These are phyloP conservation scores for Pelobates fuscus DNA, from an alignment of 2,113 vertebrate genomes.

Conservation along the genomic window DNA sequence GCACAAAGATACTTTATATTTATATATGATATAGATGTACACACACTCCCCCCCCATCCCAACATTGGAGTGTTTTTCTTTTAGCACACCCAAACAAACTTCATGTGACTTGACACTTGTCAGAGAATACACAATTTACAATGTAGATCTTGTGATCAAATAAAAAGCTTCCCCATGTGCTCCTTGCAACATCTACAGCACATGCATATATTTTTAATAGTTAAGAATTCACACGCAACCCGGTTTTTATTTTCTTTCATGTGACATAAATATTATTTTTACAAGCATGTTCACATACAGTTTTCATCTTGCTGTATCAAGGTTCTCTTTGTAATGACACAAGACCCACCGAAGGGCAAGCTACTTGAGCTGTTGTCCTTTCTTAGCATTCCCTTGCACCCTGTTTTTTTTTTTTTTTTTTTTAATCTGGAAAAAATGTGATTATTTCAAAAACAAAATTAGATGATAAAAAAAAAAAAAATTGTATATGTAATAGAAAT, in stretches of 20 bases:
- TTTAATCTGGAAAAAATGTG: conserved; percentile 67
- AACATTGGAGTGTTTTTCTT: no score
- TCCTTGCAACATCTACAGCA: not conserved
- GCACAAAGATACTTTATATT: no score
- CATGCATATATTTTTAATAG: not conserved
- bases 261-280: no score
- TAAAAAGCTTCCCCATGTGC: not conserved
- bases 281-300: no score
- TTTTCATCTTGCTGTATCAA: no score
- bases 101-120: not conserved
- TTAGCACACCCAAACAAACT: not conserved
- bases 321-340: no score
- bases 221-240: not conserved
- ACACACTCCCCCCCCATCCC: no score
- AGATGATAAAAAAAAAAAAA: conserved; percentile 75
- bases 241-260: not conserved
- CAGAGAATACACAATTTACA: not conserved
- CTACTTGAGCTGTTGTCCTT: no score
- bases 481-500: conserved; percentile 62
- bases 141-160: not conserved
- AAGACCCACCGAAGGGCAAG: no score
- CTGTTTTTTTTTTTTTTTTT: not conserved
- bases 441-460: conserved; percentile 75
- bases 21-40: no score
- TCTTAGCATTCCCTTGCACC: not conserved